Conservation (phyloP, 2,888 invertebrate species). For the Heteromurus nitidus region DNA sequence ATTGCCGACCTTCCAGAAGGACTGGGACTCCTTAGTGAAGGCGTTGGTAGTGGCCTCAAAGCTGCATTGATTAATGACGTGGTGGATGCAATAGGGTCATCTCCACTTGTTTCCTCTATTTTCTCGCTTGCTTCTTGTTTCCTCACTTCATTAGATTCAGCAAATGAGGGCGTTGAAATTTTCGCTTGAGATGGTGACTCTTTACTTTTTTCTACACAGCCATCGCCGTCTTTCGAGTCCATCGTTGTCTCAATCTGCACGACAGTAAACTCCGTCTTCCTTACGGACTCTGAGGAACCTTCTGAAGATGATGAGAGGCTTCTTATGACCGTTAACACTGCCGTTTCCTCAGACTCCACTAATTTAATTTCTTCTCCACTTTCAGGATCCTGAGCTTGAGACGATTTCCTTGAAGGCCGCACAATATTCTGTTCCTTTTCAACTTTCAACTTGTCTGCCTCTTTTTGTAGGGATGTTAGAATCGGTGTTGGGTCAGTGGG, state of each 20-base stretch:
- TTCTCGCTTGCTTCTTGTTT: neutral
- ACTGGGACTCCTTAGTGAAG: conserved; percentile 45
- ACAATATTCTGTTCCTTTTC: neutral
- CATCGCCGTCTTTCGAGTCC: conserved; percentile 4
- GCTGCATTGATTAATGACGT: neutral
- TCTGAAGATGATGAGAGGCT: too few relatives aligned
- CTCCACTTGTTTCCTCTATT: neutral
- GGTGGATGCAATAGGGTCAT: neutral
- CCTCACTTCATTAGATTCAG: neutral
- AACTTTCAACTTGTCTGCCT: neutral
- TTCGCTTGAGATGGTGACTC: neutral
- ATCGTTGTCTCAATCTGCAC: conserved; percentile 54
- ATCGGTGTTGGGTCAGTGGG: conserved; percentile 12
- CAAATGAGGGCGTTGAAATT: neutral
- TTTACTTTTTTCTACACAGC: neutral
- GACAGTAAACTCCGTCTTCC: conserved; percentile 49
- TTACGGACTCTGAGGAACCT: too few relatives aligned
- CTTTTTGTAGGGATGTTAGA: conserved; percentile 11
- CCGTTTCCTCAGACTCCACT: neutral
- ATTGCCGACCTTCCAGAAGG: conserved; percentile 67
- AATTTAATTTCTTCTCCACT: neutral
- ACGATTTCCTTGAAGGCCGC: neutral
- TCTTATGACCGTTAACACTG: neutral
- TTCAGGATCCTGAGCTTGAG: neutral
- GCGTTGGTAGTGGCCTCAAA: neutral